A percentile compares a stretch with the other conserved stretches of the same genome.
These are phyloP conservation scores for Dryococelus australis DNA, from an alignment of 2,888 invertebrate species.

Conservation along the genomic window DNA sequence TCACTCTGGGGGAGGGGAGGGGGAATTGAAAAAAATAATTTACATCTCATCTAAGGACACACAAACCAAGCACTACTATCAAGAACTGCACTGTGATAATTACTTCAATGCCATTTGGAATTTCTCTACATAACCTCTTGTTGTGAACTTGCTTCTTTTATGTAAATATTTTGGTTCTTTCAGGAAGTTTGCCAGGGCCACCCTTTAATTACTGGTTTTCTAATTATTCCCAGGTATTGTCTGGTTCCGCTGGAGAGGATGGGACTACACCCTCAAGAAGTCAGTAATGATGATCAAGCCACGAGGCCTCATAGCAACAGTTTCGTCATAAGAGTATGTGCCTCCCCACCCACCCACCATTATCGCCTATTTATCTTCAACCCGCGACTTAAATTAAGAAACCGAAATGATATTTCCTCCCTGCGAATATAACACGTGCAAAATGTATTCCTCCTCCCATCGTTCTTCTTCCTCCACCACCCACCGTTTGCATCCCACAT, in stretches of 20 bases:
- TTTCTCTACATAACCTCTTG: no score
- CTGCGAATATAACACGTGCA: neutral
- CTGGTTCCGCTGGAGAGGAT: conserved; percentile 95
- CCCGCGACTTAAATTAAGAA: conserved; percentile 7
- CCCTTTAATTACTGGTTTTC: neutral
- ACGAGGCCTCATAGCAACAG: conserved; percentile 65
- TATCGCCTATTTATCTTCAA: neutral
- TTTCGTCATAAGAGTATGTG: conserved; percentile 39
- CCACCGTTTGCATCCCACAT: conserved; percentile 10
- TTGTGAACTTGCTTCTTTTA: neutral
- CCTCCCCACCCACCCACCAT: neutral
- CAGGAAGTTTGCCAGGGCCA: neutral
- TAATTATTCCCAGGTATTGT: conserved; percentile 74
- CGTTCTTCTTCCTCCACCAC: neutral
- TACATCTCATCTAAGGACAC: no score
- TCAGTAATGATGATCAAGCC: conserved; percentile 94
- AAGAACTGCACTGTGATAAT: no score
- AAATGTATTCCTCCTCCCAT: conserved; percentile 5
- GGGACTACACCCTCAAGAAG: conserved; percentile 91
- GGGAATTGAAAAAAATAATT: no score
- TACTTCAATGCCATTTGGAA: no score
- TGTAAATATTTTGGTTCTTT: neutral
- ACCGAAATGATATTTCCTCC: conserved; percentile 5
- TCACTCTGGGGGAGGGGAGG: no score
- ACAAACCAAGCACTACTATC: no score